A percentile compares a stretch with the other conserved stretches of the same genome.
Evolutionary conservation across 2,888 invertebrate genomes (phyloP).

Genomic region (Blera fallax): DNA sequence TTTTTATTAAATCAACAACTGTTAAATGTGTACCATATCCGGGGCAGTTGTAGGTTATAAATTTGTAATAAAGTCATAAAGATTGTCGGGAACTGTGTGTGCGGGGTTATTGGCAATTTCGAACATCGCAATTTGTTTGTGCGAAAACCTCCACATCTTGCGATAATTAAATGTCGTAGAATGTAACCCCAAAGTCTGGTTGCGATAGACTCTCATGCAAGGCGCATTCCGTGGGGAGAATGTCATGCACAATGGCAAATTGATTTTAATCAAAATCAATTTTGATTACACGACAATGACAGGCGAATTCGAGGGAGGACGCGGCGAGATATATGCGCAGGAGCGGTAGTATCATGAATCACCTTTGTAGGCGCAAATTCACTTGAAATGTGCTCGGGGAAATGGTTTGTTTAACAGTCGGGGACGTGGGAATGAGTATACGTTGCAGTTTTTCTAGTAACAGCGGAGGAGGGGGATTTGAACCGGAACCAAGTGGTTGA

Average conservation of each 20-base stretch:
- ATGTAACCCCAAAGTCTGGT: neutral
- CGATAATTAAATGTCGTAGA: neutral
- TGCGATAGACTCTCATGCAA: neutral
- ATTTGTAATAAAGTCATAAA: neutral
- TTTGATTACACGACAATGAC: slow-evolving; percentile 69
- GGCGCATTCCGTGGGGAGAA: neutral
- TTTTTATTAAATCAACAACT: neutral
- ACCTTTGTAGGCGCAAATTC: slow-evolving; percentile 20
- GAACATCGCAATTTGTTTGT: neutral
- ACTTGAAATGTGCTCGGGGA: neutral
- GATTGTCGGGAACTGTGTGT: neutral
- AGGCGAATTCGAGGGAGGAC: slow-evolving; percentile 1
- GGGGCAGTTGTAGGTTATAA: neutral
- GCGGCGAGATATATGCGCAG: slow-evolving; percentile 33
- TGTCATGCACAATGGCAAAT: slow-evolving; percentile 73
- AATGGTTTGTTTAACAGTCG: neutral
- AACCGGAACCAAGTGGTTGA: too few species aligned
- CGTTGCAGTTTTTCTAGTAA: too few species aligned
- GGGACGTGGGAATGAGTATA: too few species aligned
- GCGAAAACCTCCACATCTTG: neutral
- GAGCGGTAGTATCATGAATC: slow-evolving; percentile 36
- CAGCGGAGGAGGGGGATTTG: too few species aligned
- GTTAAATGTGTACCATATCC: neutral
- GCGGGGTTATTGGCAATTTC: too few species aligned
- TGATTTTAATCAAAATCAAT: slow-evolving; percentile 79